Percentiles rank a stretch among this genome's conserved stretches.
phyloP scores from a whole-genome alignment of 2,113 vertebrate species.

The Lucifuga dentata region DNA sequence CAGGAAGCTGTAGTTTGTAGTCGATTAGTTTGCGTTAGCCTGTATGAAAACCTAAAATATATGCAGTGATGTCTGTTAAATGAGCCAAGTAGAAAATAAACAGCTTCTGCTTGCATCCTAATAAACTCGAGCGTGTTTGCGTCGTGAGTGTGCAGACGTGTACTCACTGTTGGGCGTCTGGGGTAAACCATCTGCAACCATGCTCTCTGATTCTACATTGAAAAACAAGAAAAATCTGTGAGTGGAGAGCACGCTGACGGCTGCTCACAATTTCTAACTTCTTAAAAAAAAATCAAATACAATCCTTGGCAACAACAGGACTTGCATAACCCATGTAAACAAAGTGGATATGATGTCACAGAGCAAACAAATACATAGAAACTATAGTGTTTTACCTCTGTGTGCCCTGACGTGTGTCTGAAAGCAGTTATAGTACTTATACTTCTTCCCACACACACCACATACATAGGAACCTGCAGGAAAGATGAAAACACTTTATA shows the following conservation, averaged over 20 bases:
- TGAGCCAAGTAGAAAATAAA: conserved; percentile 16
- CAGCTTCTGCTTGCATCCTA: conserved; percentile 18
- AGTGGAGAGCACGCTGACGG: conserved; percentile 10
- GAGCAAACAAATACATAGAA: background rate
- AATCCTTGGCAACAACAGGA: conserved; percentile 18
- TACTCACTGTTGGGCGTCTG: conserved; percentile 77
- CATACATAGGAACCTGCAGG: conserved; percentile 94
- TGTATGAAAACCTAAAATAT: background rate
- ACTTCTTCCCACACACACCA: conserved; percentile 97
- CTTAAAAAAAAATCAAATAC: conserved; percentile 5
- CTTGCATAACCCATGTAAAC: conserved; percentile 24
- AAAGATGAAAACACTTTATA: conserved; percentile 35
- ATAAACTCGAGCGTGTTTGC: conserved; percentile 10
- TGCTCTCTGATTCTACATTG: conserved; percentile 75
- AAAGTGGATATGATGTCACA: conserved; percentile 7
- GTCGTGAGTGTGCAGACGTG: conserved; percentile 7
- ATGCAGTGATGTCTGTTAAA: conserved; percentile 18
- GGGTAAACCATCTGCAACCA: conserved; percentile 72
- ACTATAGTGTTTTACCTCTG: conserved; percentile 85
- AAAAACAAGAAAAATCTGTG: conserved; percentile 1
- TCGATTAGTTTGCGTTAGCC: background rate
- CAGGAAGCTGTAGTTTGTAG: background rate
- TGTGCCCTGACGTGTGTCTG: conserved; percentile 98
- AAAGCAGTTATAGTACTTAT: conserved; percentile 99
- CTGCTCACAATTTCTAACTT: background rate